These are phyloP conservation scores for Grus americana DNA, from an alignment of 2,113 vertebrate genomes.

Conservation along the genomic window DNA sequence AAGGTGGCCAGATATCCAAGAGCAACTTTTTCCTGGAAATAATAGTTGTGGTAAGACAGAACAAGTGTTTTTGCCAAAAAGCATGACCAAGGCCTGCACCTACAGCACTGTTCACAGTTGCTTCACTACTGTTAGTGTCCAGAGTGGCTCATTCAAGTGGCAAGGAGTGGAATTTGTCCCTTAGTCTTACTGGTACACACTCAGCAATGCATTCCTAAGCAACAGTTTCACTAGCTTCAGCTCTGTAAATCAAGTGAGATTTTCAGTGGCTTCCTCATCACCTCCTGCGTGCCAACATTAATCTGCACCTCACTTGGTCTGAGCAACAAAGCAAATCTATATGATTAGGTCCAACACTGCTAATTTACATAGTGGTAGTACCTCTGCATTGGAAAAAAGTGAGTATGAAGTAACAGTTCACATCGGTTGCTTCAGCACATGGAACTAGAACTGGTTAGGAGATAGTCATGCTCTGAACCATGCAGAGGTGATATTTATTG, in stretches of 20 bases:
- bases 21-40: constrained; percentile 27
- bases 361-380: not conserved
- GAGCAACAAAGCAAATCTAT: not conserved
- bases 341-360: not conserved
- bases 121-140: not conserved
- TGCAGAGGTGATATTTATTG: not conserved
- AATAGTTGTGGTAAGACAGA: not conserved
- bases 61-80: not conserved
- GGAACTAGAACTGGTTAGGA: not conserved
- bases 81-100: not conserved
- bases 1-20: constrained; percentile 2
- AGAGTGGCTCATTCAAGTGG: not conserved
- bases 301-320: not conserved
- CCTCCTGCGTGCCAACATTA: not conserved
- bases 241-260: not conserved
- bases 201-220: not conserved
- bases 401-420: not conserved
- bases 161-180: not conserved
- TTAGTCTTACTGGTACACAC: not conserved
- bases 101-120: not conserved
- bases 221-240: not conserved
- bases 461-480: not conserved
- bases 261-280: not conserved
- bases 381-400: not conserved
- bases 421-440: not conserved